Conservation (phyloP, 30 jellyfish, hydroid and myxozoan genomes). For the Pelagia noctiluca region DNA sequence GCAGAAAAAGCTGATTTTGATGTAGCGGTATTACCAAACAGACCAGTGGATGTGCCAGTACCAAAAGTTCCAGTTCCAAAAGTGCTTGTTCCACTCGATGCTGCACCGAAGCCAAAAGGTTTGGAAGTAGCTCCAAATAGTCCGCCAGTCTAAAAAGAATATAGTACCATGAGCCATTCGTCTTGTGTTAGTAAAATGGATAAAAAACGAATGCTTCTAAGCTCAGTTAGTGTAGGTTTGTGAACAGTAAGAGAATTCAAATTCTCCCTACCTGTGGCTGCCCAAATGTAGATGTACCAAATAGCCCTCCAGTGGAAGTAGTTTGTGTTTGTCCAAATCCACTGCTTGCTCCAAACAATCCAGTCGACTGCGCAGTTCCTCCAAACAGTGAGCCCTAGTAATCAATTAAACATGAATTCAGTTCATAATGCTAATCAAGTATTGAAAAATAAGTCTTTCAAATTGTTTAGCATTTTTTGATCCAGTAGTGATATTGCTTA, state of each 20-base stretch:
- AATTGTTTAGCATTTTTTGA: too few species aligned
- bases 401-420: too few species aligned
- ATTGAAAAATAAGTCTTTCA: too few species aligned
- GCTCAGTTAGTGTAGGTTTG: conserved; percentile 11
- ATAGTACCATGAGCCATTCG: conserved; percentile 33
- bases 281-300: conserved; percentile 87
- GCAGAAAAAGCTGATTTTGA: conserved; percentile 74
- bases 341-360: conserved; percentile 64
- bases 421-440: too few species aligned
- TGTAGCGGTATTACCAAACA: conserved; percentile 69
- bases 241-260: background rate
- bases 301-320: conserved; percentile 80
- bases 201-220: conserved; percentile 14
- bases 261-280: conserved; percentile 67
- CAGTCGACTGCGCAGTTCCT: conserved; percentile 52
- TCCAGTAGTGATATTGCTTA: too few species aligned
- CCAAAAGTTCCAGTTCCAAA: conserved; percentile 73
- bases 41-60: conserved; percentile 65
- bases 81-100: conserved; percentile 49
- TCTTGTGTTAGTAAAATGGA: conserved; percentile 15
- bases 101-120: conserved; percentile 62
- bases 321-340: conserved; percentile 82
- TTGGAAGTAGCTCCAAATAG: conserved; percentile 89
- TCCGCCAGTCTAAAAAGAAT: conserved; percentile 72
- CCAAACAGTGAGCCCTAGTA: conserved; percentile 75